phyloP scores from a whole-genome alignment of 2,888 invertebrate genomes.

The Drosophila quinaria region DNA sequence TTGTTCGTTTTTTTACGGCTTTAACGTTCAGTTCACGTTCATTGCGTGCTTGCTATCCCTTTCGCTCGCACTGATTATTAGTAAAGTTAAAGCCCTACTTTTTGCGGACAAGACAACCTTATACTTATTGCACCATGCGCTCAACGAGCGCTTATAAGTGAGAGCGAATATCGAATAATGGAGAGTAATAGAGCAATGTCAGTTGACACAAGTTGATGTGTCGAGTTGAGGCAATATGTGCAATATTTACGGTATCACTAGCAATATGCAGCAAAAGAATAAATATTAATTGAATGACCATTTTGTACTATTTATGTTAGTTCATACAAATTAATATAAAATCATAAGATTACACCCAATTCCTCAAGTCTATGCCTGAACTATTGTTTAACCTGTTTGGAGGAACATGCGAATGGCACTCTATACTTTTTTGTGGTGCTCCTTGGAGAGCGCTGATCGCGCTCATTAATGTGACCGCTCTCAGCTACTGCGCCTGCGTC shows the following conservation, averaged over 20 bases:
- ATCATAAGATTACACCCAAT: neutral
- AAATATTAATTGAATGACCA: neutral
- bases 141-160: constrained; percentile 1
- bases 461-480: constrained; percentile 43
- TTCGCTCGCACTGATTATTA: too few relatives aligned
- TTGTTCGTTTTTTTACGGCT: too few relatives aligned
- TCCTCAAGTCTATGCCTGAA: constrained; percentile 1
- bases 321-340: neutral
- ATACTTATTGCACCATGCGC: too few relatives aligned
- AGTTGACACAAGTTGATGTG: constrained; percentile 25
- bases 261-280: constrained; percentile 1
- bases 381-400: constrained; percentile 26
- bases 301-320: neutral
- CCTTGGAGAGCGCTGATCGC: constrained; percentile 39
- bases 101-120: too few relatives aligned
- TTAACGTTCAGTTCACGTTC: too few relatives aligned
- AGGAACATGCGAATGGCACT: constrained; percentile 6
- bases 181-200: constrained; percentile 29
- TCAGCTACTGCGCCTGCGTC: constrained; percentile 49
- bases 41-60: too few relatives aligned
- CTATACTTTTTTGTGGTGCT: constrained; percentile 24
- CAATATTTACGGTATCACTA: constrained; percentile 8
- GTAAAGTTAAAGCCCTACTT: too few relatives aligned
- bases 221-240: constrained; percentile 8
- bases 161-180: constrained; percentile 14